Evolutionary conservation across 2,113 vertebrate species (phyloP), one percentile per base, ranked within the genome.

Genomic region (Rallus limicola): DNA sequence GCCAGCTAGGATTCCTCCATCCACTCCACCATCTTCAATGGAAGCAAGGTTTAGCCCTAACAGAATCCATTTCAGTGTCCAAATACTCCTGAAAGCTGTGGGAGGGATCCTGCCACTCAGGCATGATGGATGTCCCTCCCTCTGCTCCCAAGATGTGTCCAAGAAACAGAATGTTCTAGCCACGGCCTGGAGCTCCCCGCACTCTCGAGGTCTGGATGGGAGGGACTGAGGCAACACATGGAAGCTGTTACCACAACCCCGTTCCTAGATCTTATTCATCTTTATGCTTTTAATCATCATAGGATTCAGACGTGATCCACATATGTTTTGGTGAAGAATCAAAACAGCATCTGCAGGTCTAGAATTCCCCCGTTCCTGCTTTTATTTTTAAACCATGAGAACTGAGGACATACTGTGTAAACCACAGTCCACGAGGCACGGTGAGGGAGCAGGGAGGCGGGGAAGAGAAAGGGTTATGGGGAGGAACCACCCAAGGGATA

Each of bases 101-200:
- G 93, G 93, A 95, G 88, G 92, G 90, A 91, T 72, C 58, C 86
- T 95, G 93, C 65, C 95, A 93, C 83, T 94, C 86, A 50, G 46
- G 34, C 86, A 5, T 84, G 95, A 96, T 94, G 86, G 92, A 94
- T 90, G 65, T 88, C 88, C 86, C 67, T 96, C 92, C 92, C 86
- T 89, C 88, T 44, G 77, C 93, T 94, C 92, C 90, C 88, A 96
- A 96, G 92, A 88, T 76, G 86, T 77, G 83, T 93, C 88, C 92
- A 96, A 94, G 92, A 96, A 92, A 96, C 96, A 96, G 86, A 95
- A 95, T 94, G 96, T 96, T 96, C 96, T 53, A 78, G 77, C 83
- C 91, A 58, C 33, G 77, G 95, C 92, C 93, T 82, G 92, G 48
- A 96, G 95, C 88, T 88, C 53, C 82, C 93, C 0, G 9, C 77